Percentiles rank a stretch among this genome's conserved stretches.
Conservation (phyloP, 2,797 vertebrate genomes). For the Mionectes olivaceus region DNA sequence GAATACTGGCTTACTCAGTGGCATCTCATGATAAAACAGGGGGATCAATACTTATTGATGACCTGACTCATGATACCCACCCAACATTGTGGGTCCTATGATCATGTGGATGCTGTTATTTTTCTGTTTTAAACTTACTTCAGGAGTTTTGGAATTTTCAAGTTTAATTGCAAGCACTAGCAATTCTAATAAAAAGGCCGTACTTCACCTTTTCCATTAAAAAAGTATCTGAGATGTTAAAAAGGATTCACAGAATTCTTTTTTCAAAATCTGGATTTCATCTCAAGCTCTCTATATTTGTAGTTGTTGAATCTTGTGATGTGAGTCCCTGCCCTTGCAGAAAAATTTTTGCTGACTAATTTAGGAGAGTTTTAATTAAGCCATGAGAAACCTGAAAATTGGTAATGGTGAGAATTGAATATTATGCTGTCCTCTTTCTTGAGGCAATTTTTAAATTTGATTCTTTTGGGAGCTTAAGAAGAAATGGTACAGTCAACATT, state of each 20-base stretch:
- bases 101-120: background rate
- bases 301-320: background rate
- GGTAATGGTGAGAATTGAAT: background rate
- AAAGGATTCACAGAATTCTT: background rate
- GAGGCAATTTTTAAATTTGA: background rate
- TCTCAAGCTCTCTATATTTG: background rate
- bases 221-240: background rate
- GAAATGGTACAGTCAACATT: background rate
- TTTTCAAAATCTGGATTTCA: background rate
- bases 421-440: constrained; percentile 1
- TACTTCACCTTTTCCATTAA: background rate
- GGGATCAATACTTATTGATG: background rate
- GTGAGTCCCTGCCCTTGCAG: background rate
- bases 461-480: background rate
- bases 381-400: background rate
- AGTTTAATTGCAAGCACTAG: background rate
- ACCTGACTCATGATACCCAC: background rate
- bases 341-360: background rate
- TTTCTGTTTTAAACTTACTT: background rate
- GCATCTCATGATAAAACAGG: background rate
- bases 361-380: background rate
- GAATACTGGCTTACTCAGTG: background rate
- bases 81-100: rapidly evolving
- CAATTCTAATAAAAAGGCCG: background rate
- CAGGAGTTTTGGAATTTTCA: background rate